Conservation (phyloP, 2,113 vertebrate species). For the Elgaria multicarinata region DNA sequence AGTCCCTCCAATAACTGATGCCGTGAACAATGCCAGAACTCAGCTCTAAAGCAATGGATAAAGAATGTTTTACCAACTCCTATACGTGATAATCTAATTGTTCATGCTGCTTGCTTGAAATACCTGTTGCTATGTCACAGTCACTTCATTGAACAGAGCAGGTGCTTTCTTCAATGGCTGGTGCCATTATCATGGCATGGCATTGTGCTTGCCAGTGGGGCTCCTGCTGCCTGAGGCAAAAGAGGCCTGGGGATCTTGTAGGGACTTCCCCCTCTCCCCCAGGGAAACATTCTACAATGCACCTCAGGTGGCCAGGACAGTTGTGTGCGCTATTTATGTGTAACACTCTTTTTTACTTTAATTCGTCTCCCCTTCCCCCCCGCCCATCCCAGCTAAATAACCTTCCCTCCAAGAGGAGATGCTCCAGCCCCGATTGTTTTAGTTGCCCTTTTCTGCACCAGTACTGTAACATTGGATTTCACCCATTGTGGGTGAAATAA, state of each 20-base stretch:
- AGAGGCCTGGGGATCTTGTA: background rate
- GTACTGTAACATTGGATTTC: too few relatives aligned
- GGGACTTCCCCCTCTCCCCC: background rate
- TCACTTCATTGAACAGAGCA: background rate
- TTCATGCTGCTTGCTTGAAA: constrained; percentile 1
- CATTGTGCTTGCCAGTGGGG: constrained; percentile 4
- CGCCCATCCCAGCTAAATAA: too few relatives aligned
- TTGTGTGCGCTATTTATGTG: background rate
- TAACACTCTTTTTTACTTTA: background rate
- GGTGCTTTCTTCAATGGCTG: background rate
- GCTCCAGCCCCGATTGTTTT: too few relatives aligned
- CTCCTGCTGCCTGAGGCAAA: background rate
- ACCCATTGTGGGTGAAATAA: too few relatives aligned
- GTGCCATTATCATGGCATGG: background rate
- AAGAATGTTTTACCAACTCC: background rate
- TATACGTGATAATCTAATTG: constrained; percentile 2
- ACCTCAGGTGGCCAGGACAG: background rate
- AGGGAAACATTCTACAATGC: background rate
- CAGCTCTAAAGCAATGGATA: background rate
- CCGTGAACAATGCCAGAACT: background rate
- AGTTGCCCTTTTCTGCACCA: background rate
- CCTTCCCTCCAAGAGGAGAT: too few relatives aligned
- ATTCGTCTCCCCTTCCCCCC: too few relatives aligned
- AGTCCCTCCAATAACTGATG: background rate
- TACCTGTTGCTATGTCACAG: background rate